phyloP scores from a whole-genome alignment of 2,113 vertebrate genomes.

The Lichenostomus cassidix region DNA sequence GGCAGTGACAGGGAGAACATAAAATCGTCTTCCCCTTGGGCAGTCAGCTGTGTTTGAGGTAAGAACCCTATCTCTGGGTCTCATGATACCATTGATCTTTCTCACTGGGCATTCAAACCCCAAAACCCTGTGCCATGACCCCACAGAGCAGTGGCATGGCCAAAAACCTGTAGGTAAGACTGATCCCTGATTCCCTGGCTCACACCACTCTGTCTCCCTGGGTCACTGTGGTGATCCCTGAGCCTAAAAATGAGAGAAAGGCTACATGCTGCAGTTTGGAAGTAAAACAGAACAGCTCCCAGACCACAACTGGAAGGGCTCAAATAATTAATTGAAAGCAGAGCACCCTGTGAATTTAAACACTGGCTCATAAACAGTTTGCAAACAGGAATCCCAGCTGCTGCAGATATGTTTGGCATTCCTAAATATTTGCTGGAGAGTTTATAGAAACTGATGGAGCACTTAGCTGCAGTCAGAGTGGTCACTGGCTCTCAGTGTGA shows the following conservation, averaged over 20 bases:
- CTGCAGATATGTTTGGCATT: constrained; percentile 22
- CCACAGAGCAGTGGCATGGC: neutral
- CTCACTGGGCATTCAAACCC: rapidly evolving
- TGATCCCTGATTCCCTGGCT: rapidly evolving
- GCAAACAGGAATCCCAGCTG: neutral
- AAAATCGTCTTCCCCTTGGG: neutral
- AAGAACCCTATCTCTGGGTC: neutral
- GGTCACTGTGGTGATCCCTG: neutral
- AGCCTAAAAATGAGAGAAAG: neutral
- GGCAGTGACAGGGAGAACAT: neutral
- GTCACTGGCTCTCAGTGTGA: rapidly evolving
- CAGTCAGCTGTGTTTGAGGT: neutral
- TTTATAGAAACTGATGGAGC: neutral
- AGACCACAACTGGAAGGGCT: neutral
- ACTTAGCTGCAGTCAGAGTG: neutral
- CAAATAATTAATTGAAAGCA: neutral
- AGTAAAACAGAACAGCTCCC: neutral
- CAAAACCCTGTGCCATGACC: neutral
- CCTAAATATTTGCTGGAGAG: constrained; percentile 37
- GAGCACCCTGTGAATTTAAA: constrained; percentile 10
- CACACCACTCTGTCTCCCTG: neutral
- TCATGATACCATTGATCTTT: neutral
- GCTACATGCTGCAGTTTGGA: neutral
- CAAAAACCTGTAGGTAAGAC: neutral
- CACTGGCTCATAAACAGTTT: constrained; percentile 3